A percentile compares a stretch with the other conserved stretches of the same genome.
These are phyloP conservation scores for Gryllus longicercus DNA, from an alignment of 2,888 invertebrate genomes.

Conservation along the genomic window DNA sequence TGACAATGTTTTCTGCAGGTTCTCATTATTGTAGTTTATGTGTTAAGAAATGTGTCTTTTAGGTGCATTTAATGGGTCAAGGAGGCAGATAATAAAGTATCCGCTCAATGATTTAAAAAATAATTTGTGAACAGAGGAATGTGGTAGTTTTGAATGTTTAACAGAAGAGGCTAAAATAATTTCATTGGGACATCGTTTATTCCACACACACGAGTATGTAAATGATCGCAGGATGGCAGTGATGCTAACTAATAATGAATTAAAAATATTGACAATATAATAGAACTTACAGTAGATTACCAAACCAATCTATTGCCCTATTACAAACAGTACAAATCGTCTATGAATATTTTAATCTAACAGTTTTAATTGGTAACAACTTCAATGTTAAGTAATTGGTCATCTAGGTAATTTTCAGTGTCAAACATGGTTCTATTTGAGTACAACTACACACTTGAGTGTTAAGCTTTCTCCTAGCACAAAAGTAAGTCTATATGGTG, in stretches of 20 bases:
- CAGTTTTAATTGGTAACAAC: too few relatives aligned
- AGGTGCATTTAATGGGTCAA: too few relatives aligned
- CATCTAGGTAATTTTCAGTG: neutral
- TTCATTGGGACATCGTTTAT: constrained; percentile 17
- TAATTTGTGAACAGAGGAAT: too few relatives aligned
- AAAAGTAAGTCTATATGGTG: neutral
- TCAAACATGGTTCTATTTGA: neutral
- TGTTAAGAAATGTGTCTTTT: too few relatives aligned
- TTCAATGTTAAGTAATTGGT: neutral
- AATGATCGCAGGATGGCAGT: neutral
- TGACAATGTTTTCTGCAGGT: too few relatives aligned
- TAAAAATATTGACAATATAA: neutral
- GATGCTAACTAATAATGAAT: neutral
- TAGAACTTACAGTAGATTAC: neutral
- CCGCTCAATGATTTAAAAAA: too few relatives aligned
- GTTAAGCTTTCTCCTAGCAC: neutral
- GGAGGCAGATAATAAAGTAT: too few relatives aligned
- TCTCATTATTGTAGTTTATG: too few relatives aligned
- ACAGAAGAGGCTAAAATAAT: neutral
- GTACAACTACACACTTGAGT: neutral
- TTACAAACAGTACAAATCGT: neutral
- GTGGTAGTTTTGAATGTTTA: neutral
- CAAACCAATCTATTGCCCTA: neutral
- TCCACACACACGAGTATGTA: neutral
- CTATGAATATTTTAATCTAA: neutral